A percentile compares a stretch with the other conserved stretches of the same genome.
phyloP scores from a whole-genome alignment of 2,113 vertebrate species.

The Ancistrus triradiatus region DNA sequence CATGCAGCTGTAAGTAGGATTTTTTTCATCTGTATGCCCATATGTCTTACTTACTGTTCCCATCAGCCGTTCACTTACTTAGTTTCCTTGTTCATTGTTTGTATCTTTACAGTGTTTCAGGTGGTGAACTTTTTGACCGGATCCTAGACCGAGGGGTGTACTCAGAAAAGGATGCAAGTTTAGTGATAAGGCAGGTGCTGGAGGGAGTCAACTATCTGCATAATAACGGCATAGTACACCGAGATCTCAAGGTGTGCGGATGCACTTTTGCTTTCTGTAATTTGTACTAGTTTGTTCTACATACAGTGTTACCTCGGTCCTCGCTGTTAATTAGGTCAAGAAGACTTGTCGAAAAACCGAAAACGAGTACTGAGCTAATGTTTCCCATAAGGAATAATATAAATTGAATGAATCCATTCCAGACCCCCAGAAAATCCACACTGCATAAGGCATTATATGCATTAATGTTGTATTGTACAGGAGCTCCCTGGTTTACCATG shows the following conservation, averaged over 20 bases:
- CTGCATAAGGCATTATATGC: too few relatives aligned
- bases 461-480: too few relatives aligned
- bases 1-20: slow-evolving; percentile 92
- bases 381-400: too few relatives aligned
- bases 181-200: slow-evolving; percentile 90
- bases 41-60: background rate
- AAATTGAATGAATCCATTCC: too few relatives aligned
- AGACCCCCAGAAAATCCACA: too few relatives aligned
- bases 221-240: slow-evolving; percentile 86
- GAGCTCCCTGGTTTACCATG: too few relatives aligned
- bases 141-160: slow-evolving; percentile 92
- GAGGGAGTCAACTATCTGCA: slow-evolving; percentile 89
- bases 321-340: too few relatives aligned
- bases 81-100: background rate
- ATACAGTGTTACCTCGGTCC: too few relatives aligned
- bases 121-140: slow-evolving; percentile 94
- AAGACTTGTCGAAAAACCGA: too few relatives aligned
- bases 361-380: too few relatives aligned
- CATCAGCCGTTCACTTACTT: background rate
- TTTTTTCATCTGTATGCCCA: background rate
- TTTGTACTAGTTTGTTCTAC: too few relatives aligned
- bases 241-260: slow-evolving; percentile 90
- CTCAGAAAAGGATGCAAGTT: slow-evolving; percentile 89
- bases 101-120: slow-evolving; percentile 75
- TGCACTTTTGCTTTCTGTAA: too few relatives aligned